phyloP scores from a whole-genome alignment of 2,888 invertebrate species.

The Andricus quercusramuli region DNA sequence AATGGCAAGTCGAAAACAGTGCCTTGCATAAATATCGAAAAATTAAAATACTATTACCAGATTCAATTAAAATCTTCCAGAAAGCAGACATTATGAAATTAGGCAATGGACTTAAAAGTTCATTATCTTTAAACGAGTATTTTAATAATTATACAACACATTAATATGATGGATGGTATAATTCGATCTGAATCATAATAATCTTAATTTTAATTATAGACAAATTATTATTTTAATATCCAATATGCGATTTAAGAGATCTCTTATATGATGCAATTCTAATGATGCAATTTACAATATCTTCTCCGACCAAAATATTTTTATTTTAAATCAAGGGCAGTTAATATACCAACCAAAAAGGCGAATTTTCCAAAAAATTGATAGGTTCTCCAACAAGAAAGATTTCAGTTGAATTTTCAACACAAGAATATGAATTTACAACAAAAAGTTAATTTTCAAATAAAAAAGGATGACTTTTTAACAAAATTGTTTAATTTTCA shows the following conservation, averaged over 20 bases:
- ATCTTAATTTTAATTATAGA: slow-evolving; percentile 2
- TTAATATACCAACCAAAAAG: too few relatives aligned
- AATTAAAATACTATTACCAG: slow-evolving; percentile 37
- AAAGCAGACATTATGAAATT: slow-evolving; percentile 29
- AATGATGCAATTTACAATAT: background rate
- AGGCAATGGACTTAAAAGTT: slow-evolving; percentile 16
- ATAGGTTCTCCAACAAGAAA: too few relatives aligned
- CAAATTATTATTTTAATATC: background rate
- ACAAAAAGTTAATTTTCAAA: too few relatives aligned
- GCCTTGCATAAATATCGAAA: slow-evolving; percentile 39
- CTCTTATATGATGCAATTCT: background rate
- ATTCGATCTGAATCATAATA: background rate
- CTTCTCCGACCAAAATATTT: background rate
- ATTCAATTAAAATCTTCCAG: slow-evolving; percentile 26
- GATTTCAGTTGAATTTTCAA: too few relatives aligned
- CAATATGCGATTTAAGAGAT: background rate
- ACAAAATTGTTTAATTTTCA: too few relatives aligned
- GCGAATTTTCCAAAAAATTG: too few relatives aligned
- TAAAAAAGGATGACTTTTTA: too few relatives aligned
- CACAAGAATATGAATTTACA: too few relatives aligned
- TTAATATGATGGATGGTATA: slow-evolving; percentile 22
- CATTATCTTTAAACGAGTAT: slow-evolving; percentile 30
- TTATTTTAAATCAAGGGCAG: too few relatives aligned
- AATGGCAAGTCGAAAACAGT: slow-evolving; percentile 30
- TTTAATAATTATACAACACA: slow-evolving; percentile 11